These are phyloP conservation scores for Erythrolamprus reginae DNA, from an alignment of 2,113 vertebrate genomes.

Conservation along the genomic window DNA sequence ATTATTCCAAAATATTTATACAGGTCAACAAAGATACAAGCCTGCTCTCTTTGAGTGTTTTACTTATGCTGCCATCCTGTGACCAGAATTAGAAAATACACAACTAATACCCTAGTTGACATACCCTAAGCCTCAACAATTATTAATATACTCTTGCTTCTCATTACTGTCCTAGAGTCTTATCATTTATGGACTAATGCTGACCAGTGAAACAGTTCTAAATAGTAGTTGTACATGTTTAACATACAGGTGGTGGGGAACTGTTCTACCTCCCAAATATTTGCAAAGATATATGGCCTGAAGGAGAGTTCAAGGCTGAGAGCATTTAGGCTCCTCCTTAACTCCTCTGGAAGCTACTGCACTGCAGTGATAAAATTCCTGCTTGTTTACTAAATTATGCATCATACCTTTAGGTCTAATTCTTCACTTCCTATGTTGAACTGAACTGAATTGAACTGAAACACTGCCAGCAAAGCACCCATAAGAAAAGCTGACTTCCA, in stretches of 20 bases:
- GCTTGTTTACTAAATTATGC: not conserved
- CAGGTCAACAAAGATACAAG: not conserved
- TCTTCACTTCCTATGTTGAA: not conserved
- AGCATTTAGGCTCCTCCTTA: not conserved
- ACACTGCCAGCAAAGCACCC: not conserved
- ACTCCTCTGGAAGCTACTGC: not conserved
- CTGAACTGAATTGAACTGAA: not conserved
- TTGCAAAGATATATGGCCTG: not conserved
- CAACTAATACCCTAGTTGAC: conserved; percentile 30
- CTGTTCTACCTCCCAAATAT: not conserved
- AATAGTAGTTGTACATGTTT: not conserved
- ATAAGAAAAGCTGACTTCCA: not conserved
- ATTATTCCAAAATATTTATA: conserved; percentile 12
- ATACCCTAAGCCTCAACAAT: conserved; percentile 20
- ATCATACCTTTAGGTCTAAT: not conserved
- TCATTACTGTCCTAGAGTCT: not conserved
- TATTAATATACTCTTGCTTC: not conserved
- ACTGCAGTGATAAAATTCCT: not conserved
- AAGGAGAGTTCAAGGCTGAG: not conserved
- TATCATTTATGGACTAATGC: not conserved
- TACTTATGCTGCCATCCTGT: conserved; percentile 79
- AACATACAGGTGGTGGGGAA: not conserved
- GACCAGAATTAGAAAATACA: conserved; percentile 67
- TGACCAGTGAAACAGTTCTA: not conserved
- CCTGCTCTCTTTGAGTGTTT: conserved; percentile 45